Percentiles rank a stretch among this genome's conserved stretches.
These are phyloP conservation scores for Aporophyla nigra DNA, from an alignment of 2,888 invertebrate genomes.

Conservation along the genomic window DNA sequence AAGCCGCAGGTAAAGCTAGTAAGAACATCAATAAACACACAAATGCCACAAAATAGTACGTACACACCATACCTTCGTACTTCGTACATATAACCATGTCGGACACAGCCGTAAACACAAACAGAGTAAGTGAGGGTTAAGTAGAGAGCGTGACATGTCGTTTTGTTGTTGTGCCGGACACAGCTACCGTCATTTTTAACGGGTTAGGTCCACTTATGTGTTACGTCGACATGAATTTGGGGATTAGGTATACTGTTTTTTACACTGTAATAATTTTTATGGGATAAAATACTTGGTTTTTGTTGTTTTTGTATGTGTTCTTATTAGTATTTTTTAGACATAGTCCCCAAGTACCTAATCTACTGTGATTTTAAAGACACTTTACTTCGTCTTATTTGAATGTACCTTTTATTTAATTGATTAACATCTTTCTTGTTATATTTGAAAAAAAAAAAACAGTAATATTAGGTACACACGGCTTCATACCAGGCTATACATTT, in stretches of 20 bases:
- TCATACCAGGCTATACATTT: no score
- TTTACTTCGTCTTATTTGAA: no score
- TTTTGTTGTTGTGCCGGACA: slow-evolving; percentile 69
- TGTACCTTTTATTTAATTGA: no score
- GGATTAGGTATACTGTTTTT: not conserved
- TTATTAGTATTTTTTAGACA: no score
- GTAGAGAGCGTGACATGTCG: slow-evolving; percentile 69
- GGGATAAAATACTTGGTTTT: no score
- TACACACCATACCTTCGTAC: not conserved
- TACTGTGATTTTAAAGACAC: no score
- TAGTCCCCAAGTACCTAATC: no score
- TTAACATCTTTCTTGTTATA: no score
- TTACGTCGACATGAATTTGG: slow-evolving; percentile 35
- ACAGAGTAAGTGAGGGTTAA: slow-evolving; percentile 71
- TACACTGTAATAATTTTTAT: no score
- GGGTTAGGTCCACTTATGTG: slow-evolving; percentile 61
- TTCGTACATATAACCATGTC: slow-evolving; percentile 31
- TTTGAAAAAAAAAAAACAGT: no score
- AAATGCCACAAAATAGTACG: not conserved
- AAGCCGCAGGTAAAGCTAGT: not conserved
- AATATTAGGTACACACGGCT: no score
- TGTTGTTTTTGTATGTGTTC: no score
- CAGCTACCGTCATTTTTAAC: slow-evolving; percentile 65
- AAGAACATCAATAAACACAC: slow-evolving; percentile 20
- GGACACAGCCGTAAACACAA: slow-evolving; percentile 58